Conservation (phyloP, 2,888 invertebrate genomes). For the Busseola fusca region DNA sequence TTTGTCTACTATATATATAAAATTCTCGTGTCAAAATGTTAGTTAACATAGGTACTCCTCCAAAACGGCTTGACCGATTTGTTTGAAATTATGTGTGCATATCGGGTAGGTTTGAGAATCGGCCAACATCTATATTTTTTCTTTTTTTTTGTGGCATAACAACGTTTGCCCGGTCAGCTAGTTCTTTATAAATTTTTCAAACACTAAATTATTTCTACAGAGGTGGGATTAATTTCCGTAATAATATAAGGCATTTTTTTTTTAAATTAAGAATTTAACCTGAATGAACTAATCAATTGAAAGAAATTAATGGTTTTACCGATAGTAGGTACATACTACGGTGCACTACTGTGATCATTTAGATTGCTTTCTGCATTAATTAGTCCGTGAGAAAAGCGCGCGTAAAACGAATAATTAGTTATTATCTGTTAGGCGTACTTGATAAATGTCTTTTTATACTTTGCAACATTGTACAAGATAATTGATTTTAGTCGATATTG, state of each 20-base stretch:
- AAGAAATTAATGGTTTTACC: not conserved
- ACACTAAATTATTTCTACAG: not conserved
- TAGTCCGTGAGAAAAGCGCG: slow-evolving; percentile 36
- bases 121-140: too few species aligned
- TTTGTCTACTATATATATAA: too few species aligned
- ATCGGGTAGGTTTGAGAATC: too few species aligned
- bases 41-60: too few species aligned
- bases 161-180: too few species aligned
- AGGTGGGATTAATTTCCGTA: not conserved
- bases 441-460: not conserved
- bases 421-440: not conserved
- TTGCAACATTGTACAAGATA: not conserved
- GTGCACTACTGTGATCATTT: not conserved
- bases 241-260: not conserved
- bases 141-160: too few species aligned
- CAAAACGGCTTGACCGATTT: too few species aligned
- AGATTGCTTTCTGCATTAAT: slow-evolving; percentile 30
- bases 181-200: not conserved
- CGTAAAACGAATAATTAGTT: not conserved
- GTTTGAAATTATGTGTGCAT: too few species aligned
- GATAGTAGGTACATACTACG: not conserved
- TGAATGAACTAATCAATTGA: not conserved
- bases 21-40: too few species aligned
- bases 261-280: slow-evolving; percentile 2
- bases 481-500: not conserved